phyloP scores from a whole-genome alignment of 2,113 vertebrate species.

The Hiodon alosoides region DNA sequence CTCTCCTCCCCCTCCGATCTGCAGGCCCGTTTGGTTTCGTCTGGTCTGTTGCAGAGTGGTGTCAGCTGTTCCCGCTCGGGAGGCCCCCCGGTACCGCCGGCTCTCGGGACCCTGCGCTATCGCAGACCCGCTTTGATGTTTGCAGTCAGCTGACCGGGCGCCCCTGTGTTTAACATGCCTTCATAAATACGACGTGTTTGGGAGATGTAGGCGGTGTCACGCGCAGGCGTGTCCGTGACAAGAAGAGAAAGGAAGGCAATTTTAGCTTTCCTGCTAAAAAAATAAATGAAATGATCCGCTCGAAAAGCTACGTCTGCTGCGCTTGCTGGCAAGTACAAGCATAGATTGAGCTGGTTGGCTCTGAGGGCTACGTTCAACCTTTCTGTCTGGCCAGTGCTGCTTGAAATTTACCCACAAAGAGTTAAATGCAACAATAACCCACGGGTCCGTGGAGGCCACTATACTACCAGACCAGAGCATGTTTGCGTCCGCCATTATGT shows the following conservation, averaged over 20 bases:
- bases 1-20: slow-evolving; percentile 22
- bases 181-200: slow-evolving; percentile 51
- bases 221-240: slow-evolving; percentile 15
- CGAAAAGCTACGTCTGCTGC: no score
- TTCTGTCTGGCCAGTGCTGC: background rate
- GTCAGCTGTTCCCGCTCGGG: background rate
- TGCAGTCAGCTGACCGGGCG: slow-evolving; percentile 51
- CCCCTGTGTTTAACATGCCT: slow-evolving; percentile 64
- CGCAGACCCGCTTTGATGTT: slow-evolving; percentile 56
- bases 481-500: slow-evolving; percentile 39
- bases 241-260: slow-evolving; percentile 1
- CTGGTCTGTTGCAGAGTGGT: slow-evolving; percentile 32
- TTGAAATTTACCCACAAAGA: background rate
- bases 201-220: slow-evolving; percentile 41
- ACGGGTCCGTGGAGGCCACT: slow-evolving; percentile 13
- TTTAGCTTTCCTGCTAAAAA: background rate
- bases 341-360: background rate
- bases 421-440: background rate
- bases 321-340: background rate
- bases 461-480: slow-evolving; percentile 22
- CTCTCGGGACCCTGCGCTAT: slow-evolving; percentile 40
- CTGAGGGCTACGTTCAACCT: background rate
- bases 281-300: background rate
- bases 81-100: slow-evolving; percentile 38
- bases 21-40: slow-evolving; percentile 16